Evolutionary conservation across 35 echinoderm and acorn worm species (phyloP).

Genomic region (Ptychodera flava): DNA sequence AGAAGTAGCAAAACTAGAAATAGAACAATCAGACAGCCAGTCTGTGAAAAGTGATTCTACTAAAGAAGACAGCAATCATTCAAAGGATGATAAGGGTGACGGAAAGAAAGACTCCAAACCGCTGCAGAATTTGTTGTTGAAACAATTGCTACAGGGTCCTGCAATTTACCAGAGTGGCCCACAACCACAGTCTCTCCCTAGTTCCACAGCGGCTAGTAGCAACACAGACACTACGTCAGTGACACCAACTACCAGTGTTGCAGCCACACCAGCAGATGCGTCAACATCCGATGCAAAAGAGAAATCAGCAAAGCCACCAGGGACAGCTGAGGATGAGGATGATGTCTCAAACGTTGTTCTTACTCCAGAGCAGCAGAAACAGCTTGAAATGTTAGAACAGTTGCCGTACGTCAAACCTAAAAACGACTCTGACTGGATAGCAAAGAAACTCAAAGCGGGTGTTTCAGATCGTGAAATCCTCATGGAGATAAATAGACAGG

Average conservation of each 20-base stretch:
- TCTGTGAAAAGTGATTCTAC: not conserved
- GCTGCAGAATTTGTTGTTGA: slow-evolving; percentile 76
- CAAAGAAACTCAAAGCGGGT: slow-evolving; percentile 48
- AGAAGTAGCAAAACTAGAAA: not conserved
- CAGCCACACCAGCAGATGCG: not conserved
- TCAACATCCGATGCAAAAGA: not conserved
- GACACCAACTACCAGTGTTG: slow-evolving; percentile 2
- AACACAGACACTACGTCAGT: not conserved
- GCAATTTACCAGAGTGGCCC: slow-evolving; percentile 8
- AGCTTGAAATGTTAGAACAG: slow-evolving; percentile 89
- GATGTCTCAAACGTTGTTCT: slow-evolving; percentile 66
- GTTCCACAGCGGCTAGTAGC: not conserved
- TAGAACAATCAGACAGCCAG: not conserved
- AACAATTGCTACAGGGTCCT: slow-evolving; percentile 84
- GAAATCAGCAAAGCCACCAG: not conserved
- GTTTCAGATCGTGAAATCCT: slow-evolving; percentile 77
- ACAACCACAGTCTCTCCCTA: not conserved
- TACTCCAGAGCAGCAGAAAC: slow-evolving; percentile 90
- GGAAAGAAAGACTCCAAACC: slow-evolving; percentile 29
- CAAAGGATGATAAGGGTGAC: not conserved
- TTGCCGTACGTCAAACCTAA: slow-evolving; percentile 74
- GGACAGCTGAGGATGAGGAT: slow-evolving; percentile 18
- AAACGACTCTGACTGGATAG: slow-evolving; percentile 37
- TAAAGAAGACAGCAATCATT: slow-evolving; percentile 7
- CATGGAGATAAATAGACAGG: slow-evolving; percentile 71